Conservation (phyloP, 2,888 invertebrate genomes). For the Leucophenga montana region DNA sequence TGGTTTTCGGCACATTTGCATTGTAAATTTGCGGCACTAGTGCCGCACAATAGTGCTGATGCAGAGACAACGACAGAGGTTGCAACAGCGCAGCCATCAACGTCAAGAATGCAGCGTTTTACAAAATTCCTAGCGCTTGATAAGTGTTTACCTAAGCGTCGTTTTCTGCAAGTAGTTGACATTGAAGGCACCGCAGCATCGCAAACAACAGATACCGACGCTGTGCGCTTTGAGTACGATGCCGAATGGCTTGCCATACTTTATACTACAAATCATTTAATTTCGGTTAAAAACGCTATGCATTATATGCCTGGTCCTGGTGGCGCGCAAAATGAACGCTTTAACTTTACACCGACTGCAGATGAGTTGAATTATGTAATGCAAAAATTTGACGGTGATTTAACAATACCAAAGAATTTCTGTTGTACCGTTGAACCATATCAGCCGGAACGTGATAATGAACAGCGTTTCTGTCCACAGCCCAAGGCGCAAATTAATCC, state of each 20-base stretch:
- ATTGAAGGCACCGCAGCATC: slow-evolving; percentile 74
- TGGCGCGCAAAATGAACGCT: slow-evolving; percentile 77
- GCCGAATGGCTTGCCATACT: slow-evolving; percentile 95
- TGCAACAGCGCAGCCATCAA: not conserved
- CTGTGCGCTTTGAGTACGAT: slow-evolving; percentile 78
- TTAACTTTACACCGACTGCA: slow-evolving; percentile 77
- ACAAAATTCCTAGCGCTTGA: slow-evolving; percentile 96
- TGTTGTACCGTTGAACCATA: slow-evolving; percentile 81
- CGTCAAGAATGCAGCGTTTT: slow-evolving; percentile 50
- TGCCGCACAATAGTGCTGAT: slow-evolving; percentile 79
- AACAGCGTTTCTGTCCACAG: slow-evolving; percentile 70
- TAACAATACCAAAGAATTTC: slow-evolving; percentile 87
- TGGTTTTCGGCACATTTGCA: slow-evolving; percentile 99
- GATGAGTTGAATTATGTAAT: slow-evolving; percentile 81
- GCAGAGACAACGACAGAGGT: slow-evolving; percentile 49
- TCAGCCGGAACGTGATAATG: slow-evolving; percentile 69
- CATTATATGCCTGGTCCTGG: slow-evolving; percentile 88
- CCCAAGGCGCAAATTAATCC: slow-evolving; percentile 78
- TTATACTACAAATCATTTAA: slow-evolving; percentile 89
- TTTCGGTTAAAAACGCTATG: slow-evolving; percentile 80
- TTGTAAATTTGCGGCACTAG: slow-evolving; percentile 92
- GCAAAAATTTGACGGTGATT: slow-evolving; percentile 78
- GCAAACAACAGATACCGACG: slow-evolving; percentile 67
- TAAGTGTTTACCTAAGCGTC: slow-evolving; percentile 92
- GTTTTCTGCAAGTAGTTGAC: slow-evolving; percentile 90